A percentile compares a stretch with the other conserved stretches of the same genome.
Evolutionary conservation across 2,113 vertebrate species (phyloP).

Genomic region (Tragelaphus strepsiceros): DNA sequence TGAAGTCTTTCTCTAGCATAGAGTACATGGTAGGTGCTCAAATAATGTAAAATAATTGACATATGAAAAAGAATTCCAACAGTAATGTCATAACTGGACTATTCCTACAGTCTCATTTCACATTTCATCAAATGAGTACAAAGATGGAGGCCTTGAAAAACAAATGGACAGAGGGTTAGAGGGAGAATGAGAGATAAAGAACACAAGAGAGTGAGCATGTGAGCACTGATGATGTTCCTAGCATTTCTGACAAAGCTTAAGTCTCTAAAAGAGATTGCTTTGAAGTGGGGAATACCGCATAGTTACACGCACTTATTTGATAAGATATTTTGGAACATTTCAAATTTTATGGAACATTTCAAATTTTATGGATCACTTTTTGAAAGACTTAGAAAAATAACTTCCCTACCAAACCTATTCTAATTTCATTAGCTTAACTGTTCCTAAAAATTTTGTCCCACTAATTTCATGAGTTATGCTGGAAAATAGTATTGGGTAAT

Average conservation of each 20-base stretch:
- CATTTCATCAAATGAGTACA: neutral
- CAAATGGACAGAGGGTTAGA: neutral
- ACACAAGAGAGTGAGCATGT: neutral
- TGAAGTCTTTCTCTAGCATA: neutral
- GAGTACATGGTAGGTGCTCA: neutral
- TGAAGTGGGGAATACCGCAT: neutral
- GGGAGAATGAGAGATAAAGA: neutral
- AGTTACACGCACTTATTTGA: neutral
- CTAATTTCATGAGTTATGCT: neutral
- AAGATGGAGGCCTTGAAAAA: neutral
- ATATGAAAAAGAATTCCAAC: constrained; percentile 5
- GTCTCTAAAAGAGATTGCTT: neutral
- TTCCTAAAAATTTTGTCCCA: constrained; percentile 3
- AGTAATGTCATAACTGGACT: neutral
- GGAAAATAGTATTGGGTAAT: neutral
- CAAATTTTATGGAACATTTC: neutral
- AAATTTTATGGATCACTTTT: neutral
- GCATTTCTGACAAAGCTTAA: neutral
- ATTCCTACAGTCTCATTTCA: constrained; percentile 9
- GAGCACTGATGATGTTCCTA: neutral
- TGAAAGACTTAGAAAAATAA: neutral
- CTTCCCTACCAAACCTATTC: neutral
- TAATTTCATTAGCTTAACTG: constrained; percentile 20
- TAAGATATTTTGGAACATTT: neutral
- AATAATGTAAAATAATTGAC: constrained; percentile 1